A percentile compares a stretch with the other conserved stretches of the same genome.
These are phyloP conservation scores for Galeopsomyia nigrocyanea DNA, from an alignment of 2,888 invertebrate genomes.

Conservation along the genomic window DNA sequence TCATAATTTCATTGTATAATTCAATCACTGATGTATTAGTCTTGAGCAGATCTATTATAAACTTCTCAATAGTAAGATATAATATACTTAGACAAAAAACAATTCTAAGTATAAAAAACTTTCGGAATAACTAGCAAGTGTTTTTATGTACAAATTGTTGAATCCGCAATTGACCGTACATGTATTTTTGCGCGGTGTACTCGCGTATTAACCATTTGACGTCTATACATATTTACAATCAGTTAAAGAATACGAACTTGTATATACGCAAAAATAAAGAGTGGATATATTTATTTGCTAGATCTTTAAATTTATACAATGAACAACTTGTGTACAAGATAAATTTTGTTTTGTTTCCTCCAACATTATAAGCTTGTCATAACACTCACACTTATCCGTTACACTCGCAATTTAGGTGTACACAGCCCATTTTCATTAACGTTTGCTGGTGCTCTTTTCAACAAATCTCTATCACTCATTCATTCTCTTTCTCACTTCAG, in stretches of 20 bases:
- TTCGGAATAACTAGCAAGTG: constrained; percentile 44
- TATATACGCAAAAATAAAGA: constrained; percentile 42
- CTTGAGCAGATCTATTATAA: constrained; percentile 46
- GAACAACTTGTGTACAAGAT: constrained; percentile 42
- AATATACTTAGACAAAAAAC: constrained; percentile 44
- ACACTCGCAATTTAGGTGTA: constrained; percentile 36
- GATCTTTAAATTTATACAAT: constrained; percentile 31
- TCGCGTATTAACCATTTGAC: constrained; percentile 8
- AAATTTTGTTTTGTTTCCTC: constrained; percentile 31
- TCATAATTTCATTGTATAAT: constrained; percentile 42
- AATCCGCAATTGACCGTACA: constrained; percentile 43
- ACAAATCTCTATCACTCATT: constrained; percentile 7
- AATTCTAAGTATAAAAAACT: constrained; percentile 45
- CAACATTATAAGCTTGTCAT: constrained; percentile 24
- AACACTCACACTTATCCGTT: constrained; percentile 34
- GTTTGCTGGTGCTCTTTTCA: constrained; percentile 38
- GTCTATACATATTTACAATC: constrained; percentile 50
- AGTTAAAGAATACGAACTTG: constrained; percentile 38
- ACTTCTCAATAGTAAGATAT: constrained; percentile 46
- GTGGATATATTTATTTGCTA: constrained; percentile 37
- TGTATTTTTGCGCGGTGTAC: constrained; percentile 29
- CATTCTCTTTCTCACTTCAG: not conserved
- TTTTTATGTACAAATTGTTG: constrained; percentile 44
- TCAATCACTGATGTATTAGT: constrained; percentile 38
- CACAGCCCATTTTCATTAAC: constrained; percentile 43